Percentiles rank a stretch among this genome's conserved stretches.
phyloP scores from a whole-genome alignment of 2,797 vertebrate species.

The Urophycis tenuis region DNA sequence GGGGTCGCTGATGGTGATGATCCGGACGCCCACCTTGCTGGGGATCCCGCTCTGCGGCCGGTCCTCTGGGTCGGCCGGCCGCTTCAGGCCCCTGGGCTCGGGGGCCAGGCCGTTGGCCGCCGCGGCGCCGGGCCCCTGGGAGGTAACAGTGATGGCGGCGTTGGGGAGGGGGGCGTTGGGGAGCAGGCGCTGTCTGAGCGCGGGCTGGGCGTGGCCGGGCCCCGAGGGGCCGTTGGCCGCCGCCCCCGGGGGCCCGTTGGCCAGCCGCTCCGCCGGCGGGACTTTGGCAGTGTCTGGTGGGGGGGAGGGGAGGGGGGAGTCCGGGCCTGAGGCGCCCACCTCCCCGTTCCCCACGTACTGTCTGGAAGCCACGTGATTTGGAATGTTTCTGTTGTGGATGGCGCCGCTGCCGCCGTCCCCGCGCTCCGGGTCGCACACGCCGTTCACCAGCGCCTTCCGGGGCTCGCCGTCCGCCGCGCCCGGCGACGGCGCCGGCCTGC shows the following conservation, averaged over 20 bases:
- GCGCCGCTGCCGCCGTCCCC: constrained; percentile 73
- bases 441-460: constrained; percentile 92
- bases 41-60: constrained; percentile 89
- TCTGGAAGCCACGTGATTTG: constrained; percentile 99
- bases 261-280: constrained; percentile 89
- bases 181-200: constrained; percentile 76
- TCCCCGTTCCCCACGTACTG: constrained; percentile 95
- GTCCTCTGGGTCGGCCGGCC: constrained; percentile 86
- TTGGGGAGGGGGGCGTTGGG: constrained; percentile 75
- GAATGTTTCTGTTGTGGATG: constrained; percentile 98
- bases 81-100: constrained; percentile 87
- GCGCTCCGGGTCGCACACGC: constrained; percentile 97
- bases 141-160: constrained; percentile 75
- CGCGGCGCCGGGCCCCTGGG: constrained; percentile 69
- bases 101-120: constrained; percentile 82
- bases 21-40: constrained; percentile 96
- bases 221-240: constrained; percentile 86
- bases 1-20: constrained; percentile 99
- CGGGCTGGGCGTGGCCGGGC: constrained; percentile 80
- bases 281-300: constrained; percentile 99
- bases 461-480: constrained; percentile 71
- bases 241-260: constrained; percentile 90
- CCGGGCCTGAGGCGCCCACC: constrained; percentile 77
- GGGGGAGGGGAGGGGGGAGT: constrained; percentile 61
- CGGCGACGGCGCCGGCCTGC: constrained; percentile 67